These are phyloP conservation scores for Gopherus evgoodei DNA, from an alignment of 2,113 vertebrate genomes.

Conservation along the genomic window DNA sequence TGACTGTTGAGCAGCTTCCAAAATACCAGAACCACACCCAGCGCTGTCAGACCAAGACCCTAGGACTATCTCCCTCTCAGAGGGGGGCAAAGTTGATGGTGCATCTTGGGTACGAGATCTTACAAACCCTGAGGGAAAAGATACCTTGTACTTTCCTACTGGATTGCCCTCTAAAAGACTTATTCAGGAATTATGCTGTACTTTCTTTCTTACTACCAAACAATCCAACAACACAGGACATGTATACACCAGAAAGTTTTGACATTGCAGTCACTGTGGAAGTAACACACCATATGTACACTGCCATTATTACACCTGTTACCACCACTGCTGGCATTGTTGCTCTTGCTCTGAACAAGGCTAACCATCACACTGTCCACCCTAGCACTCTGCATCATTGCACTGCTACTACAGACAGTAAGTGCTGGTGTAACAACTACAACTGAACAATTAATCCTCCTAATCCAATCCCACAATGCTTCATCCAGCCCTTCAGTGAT, in stretches of 20 bases:
- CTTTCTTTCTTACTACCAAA: neutral
- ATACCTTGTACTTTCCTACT: neutral
- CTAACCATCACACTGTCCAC: too few species aligned
- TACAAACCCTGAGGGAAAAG: neutral
- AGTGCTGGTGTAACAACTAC: neutral
- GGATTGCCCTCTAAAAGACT: neutral
- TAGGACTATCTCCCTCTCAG: neutral
- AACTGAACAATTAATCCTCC: neutral
- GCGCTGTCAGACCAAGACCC: neutral
- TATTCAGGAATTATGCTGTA: neutral
- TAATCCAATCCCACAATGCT: neutral
- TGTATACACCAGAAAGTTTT: too few species aligned
- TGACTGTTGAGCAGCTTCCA: neutral
- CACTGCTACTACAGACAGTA: too few species aligned
- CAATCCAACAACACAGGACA: too few species aligned
- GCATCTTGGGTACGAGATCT: neutral
- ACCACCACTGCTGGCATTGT: too few species aligned
- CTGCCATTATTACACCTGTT: too few species aligned
- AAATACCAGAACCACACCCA: neutral
- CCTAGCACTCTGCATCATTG: too few species aligned
- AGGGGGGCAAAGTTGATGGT: neutral
- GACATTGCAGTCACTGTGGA: too few species aligned
- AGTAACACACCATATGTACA: too few species aligned
- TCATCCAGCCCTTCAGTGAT: fast-evolving
- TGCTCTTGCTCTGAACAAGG: too few species aligned